phyloP scores from a whole-genome alignment of 2,797 vertebrate genomes.

The Rhadinocentrus ornatus region DNA sequence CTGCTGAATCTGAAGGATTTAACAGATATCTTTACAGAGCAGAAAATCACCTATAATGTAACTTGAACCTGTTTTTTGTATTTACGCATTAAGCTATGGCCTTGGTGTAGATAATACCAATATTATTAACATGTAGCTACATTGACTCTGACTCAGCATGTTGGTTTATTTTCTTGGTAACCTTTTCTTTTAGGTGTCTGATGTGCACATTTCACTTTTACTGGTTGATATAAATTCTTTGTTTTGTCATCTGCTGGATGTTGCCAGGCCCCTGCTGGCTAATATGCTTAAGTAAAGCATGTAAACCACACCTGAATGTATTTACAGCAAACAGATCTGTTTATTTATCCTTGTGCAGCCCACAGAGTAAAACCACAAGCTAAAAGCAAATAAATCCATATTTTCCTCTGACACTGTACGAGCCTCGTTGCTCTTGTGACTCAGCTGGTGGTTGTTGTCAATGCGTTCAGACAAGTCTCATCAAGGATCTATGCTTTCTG shows the following conservation, averaged over 20 bases:
- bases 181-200: background rate
- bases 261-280: background rate
- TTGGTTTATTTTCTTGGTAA: background rate
- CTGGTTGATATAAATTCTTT: background rate
- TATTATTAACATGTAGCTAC: background rate
- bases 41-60: background rate
- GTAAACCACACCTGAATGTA: background rate
- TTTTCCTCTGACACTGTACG: constrained; percentile 17
- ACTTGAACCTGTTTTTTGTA: background rate
- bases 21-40: background rate
- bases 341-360: background rate
- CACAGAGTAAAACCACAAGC: background rate
- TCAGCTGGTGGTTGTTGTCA: constrained; percentile 11
- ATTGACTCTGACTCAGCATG: background rate
- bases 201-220: background rate
- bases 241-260: background rate
- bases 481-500: constrained; percentile 45
- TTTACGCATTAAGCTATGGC: background rate
- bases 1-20: background rate
- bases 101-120: background rate
- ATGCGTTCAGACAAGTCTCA: constrained; percentile 47
- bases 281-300: background rate
- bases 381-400: constrained; percentile 1
- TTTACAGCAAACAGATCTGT: constrained; percentile 1
- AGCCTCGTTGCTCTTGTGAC: constrained; percentile 10